Evolutionary conservation across 2,797 vertebrate genomes (phyloP).

Genomic region (Nyctibius grandis): DNA sequence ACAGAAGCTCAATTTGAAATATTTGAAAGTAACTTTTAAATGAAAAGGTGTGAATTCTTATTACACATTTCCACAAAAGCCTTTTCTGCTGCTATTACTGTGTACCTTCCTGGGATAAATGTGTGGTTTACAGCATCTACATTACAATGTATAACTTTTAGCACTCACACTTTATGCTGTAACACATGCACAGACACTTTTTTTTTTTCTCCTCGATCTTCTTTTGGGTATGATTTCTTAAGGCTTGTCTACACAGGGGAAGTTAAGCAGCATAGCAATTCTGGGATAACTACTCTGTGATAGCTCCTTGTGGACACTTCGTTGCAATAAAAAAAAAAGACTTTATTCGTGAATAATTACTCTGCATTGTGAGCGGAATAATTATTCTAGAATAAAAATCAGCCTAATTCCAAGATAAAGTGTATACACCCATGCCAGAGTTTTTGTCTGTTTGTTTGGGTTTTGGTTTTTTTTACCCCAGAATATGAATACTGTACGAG

Average conservation of each 20-base stretch:
- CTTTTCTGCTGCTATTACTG: neutral
- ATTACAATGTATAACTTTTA: constrained; percentile 17
- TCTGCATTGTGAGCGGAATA: constrained; percentile 40
- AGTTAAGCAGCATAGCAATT: constrained; percentile 49
- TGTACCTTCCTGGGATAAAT: neutral
- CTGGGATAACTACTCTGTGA: constrained; percentile 47
- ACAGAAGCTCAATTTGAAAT: constrained; percentile 2
- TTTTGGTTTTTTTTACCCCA: neutral
- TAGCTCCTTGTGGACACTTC: constrained; percentile 57
- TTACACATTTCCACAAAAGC: neutral
- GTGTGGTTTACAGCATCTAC: constrained; percentile 27
- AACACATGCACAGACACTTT: neutral
- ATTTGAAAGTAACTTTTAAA: constrained; percentile 18
- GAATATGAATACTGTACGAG: neutral
- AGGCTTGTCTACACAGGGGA: neutral
- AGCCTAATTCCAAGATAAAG: constrained; percentile 21
- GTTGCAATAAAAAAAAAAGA: constrained; percentile 50
- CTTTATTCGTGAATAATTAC: constrained; percentile 61
- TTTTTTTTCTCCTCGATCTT: neutral
- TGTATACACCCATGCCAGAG: neutral
- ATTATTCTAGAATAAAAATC: constrained; percentile 58
- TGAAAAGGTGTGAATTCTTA: neutral
- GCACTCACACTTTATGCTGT: neutral
- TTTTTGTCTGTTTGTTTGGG: neutral
- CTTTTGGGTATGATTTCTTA: constrained; percentile 41